A percentile compares a stretch with the other conserved stretches of the same genome.
These are phyloP conservation scores for Dipus sagitta DNA, from an alignment of 2,797 vertebrate species.

Conservation along the genomic window DNA sequence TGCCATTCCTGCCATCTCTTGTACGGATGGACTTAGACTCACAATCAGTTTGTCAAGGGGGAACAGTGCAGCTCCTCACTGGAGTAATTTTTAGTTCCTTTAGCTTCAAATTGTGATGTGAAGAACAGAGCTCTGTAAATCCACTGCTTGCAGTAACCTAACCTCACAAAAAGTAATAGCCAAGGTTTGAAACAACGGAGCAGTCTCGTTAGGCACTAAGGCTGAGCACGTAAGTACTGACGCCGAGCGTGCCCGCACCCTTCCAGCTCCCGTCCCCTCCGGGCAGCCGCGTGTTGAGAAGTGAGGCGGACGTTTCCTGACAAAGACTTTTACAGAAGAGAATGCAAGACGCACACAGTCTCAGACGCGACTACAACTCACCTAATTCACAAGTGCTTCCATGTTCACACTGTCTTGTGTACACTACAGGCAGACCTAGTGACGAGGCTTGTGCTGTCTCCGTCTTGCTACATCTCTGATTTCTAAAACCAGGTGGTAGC, in stretches of 20 bases:
- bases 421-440: constrained; percentile 88
- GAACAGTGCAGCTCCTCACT: constrained; percentile 62
- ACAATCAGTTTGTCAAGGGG: constrained; percentile 45
- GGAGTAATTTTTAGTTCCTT: constrained; percentile 60
- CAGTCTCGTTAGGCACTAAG: constrained; percentile 77
- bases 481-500: constrained; percentile 61
- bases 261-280: constrained; percentile 73
- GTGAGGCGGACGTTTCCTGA: constrained; percentile 83
- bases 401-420: constrained; percentile 90
- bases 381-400: constrained; percentile 89
- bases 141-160: constrained; percentile 79
- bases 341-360: constrained; percentile 86
- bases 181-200: constrained; percentile 67
- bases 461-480: constrained; percentile 68
- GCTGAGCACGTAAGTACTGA: constrained; percentile 80
- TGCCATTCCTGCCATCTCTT: not conserved
- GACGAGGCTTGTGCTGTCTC: constrained; percentile 81
- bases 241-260: constrained; percentile 59
- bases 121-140: constrained; percentile 72
- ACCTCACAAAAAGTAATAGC: constrained; percentile 77
- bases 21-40: constrained; percentile 41
- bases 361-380: constrained; percentile 87
- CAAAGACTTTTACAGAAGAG: constrained; percentile 86
- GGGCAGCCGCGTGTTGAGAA: constrained; percentile 79
- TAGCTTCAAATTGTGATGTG: constrained; percentile 61